Evolutionary conservation across 1,140 invertebrate species (phyloP).

Genomic region (Hylaeus volcanicus): DNA sequence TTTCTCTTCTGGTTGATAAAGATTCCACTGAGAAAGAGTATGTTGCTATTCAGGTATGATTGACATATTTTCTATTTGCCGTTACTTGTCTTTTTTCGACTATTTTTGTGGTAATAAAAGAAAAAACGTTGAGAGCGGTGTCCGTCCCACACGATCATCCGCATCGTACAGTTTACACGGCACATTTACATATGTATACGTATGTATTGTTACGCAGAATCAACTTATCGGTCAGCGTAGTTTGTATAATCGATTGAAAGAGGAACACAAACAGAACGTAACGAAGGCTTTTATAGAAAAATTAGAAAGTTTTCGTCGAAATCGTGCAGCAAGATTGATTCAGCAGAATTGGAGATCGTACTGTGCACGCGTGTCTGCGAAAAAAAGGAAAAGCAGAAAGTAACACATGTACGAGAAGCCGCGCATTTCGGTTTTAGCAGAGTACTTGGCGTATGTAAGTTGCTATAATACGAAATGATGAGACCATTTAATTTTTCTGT

Average conservation of each 20-base stretch:
- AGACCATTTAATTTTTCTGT: no score
- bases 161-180: no score
- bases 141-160: no score
- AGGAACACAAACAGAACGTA: conserved; percentile 64
- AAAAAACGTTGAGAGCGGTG: no score
- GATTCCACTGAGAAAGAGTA: conserved; percentile 39
- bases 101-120: neutral
- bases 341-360: conserved; percentile 72
- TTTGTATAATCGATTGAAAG: conserved; percentile 61
- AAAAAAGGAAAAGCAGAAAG: conserved; percentile 64
- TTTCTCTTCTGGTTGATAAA: conserved; percentile 51
- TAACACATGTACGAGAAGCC: neutral
- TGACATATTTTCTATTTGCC: neutral
- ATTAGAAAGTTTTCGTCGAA: conserved; percentile 67
- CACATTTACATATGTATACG: neutral
- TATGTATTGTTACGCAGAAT: conserved; percentile 50
- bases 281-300: conserved; percentile 59
- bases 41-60: conserved; percentile 49
- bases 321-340: conserved; percentile 72
- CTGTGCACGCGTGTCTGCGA: conserved; percentile 50
- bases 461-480: no score
- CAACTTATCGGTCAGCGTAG: conserved; percentile 57
- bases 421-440: neutral
- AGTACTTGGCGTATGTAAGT: no score
- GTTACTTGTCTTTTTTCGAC: neutral